Conservation (phyloP, 2,888 invertebrate genomes). For the Drosophila anomelani region DNA sequence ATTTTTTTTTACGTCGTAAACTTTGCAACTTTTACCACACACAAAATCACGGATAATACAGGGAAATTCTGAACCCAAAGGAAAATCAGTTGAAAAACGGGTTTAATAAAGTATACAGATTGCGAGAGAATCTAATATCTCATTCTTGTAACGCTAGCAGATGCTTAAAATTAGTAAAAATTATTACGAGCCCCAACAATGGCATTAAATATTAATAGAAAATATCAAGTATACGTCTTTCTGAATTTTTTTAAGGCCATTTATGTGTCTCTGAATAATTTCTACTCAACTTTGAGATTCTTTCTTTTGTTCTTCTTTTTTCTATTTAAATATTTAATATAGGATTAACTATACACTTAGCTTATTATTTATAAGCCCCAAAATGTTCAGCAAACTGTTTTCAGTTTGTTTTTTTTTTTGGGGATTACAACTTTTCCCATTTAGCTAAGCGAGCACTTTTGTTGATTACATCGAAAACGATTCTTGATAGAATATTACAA, state of each 20-base stretch:
- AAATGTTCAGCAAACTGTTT: neutral
- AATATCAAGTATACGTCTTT: neutral
- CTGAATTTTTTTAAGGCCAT: neutral
- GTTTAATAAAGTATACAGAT: neutral
- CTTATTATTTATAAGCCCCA: conserved; percentile 2
- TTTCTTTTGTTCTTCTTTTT: neutral
- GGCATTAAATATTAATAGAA: neutral
- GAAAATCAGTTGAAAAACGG: neutral
- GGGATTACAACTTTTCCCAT: conserved; percentile 8
- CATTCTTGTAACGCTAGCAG: too few relatives aligned
- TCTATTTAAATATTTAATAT: neutral
- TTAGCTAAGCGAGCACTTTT: conserved; percentile 2
- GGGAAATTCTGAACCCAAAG: neutral
- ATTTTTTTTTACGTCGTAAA: conserved; percentile 31
- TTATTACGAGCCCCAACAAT: neutral
- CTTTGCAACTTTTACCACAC: conserved; percentile 23
- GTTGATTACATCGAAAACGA: conserved; percentile 9
- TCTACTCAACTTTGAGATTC: neutral
- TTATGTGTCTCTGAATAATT: neutral
- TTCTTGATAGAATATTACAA: conserved; percentile 14
- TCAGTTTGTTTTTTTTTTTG: neutral
- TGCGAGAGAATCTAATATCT: neutral
- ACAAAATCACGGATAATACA: neutral
- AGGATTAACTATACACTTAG: neutral
- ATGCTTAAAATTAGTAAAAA: too few relatives aligned